Percentiles rank a stretch among this genome's conserved stretches.
phyloP scores from a whole-genome alignment of 2,113 vertebrate genomes.

The Nesospiza acunhae region DNA sequence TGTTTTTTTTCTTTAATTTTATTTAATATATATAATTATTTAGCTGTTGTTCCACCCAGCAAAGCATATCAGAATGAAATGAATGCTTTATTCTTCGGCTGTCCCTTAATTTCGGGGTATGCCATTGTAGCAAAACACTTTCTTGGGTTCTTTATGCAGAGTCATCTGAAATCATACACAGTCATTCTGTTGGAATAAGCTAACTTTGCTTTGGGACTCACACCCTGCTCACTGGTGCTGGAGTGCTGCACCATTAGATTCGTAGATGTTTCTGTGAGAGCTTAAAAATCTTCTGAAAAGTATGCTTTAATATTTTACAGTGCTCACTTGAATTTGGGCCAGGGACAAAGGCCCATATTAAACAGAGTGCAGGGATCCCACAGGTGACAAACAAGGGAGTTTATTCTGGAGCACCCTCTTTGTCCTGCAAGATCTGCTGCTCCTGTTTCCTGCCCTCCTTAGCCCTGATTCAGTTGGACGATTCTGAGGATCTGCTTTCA shows the following conservation, averaged over 20 bases:
- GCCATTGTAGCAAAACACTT: not conserved
- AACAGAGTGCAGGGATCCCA: not conserved
- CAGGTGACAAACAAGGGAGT: not conserved
- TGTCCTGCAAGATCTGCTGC: not conserved
- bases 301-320: not conserved
- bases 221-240: not conserved
- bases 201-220: not conserved
- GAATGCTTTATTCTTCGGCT: not conserved
- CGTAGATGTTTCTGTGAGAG: not conserved
- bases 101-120: not conserved
- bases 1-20: not conserved
- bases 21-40: not conserved
- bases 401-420: not conserved
- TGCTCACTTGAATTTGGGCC: not conserved
- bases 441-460: not conserved
- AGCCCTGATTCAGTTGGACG: rapidly evolving
- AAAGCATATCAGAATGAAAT: not conserved
- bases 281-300: not conserved
- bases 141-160: not conserved
- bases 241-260: not conserved
- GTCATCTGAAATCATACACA: not conserved
- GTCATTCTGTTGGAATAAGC: not conserved
- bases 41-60: not conserved
- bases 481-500: not conserved
- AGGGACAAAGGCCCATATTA: rapidly evolving